Evolutionary conservation across 2,113 vertebrate genomes (phyloP).

Genomic region (Anthoscopus minutus): DNA sequence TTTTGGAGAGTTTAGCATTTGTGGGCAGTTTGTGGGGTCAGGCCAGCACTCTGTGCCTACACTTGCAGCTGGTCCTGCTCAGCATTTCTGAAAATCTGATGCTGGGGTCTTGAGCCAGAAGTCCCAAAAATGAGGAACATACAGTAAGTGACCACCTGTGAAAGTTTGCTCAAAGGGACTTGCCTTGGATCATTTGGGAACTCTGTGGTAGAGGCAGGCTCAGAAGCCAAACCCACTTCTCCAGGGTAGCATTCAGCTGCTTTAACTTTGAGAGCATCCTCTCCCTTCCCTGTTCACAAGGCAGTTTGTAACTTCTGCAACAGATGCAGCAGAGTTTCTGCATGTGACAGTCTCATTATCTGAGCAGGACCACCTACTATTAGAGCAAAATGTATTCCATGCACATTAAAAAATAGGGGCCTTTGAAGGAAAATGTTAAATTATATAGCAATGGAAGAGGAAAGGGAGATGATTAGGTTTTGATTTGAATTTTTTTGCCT

Average conservation of each 20-base stretch:
- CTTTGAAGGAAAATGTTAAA: not conserved
- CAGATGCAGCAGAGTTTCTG: slow-evolving; percentile 1
- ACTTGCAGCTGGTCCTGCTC: slow-evolving; percentile 6
- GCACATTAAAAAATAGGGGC: not conserved
- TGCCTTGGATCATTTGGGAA: slow-evolving; percentile 52
- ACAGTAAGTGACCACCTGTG: slow-evolving; percentile 39
- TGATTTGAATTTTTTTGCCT: not conserved
- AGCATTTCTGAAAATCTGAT: slow-evolving; percentile 40
- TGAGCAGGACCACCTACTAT: not conserved
- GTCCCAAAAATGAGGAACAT: slow-evolving; percentile 45
- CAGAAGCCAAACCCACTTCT: slow-evolving; percentile 62
- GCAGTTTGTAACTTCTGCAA: slow-evolving; percentile 17
- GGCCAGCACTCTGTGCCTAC: not conserved
- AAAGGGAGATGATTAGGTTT: not conserved
- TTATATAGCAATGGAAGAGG: not conserved
- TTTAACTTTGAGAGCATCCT: slow-evolving; percentile 16
- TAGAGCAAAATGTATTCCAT: not conserved
- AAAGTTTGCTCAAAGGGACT: slow-evolving; percentile 46
- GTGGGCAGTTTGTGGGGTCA: not conserved
- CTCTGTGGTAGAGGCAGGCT: slow-evolving; percentile 45
- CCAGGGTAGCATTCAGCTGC: slow-evolving; percentile 15
- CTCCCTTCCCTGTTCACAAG: slow-evolving; percentile 10
- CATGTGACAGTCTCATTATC: not conserved
- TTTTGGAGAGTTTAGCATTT: not conserved
- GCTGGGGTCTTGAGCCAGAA: not conserved